phyloP scores from a whole-genome alignment of 2,888 invertebrate species.

The Thera obeliscata region DNA sequence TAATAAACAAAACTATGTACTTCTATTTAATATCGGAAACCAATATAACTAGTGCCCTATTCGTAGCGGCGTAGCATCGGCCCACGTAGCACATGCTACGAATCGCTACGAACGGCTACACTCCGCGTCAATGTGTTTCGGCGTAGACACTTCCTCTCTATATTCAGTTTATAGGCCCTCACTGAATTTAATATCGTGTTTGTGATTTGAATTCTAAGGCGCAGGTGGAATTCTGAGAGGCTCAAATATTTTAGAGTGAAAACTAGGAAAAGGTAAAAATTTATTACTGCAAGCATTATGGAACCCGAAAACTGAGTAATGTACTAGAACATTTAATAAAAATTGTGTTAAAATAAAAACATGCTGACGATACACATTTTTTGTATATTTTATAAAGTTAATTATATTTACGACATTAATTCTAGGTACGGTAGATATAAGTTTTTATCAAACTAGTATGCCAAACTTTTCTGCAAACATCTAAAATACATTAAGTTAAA shows the following conservation, averaged over 20 bases:
- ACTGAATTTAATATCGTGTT: constrained; percentile 24
- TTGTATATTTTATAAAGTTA: too few species aligned
- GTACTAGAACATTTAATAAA: too few species aligned
- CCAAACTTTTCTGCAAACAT: background rate
- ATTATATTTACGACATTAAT: too few species aligned
- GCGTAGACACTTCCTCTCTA: constrained; percentile 14
- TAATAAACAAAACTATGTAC: background rate
- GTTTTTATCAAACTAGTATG: too few species aligned
- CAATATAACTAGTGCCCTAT: background rate
- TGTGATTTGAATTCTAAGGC: constrained; percentile 16
- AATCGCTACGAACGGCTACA: constrained; percentile 27
- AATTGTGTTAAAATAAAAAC: too few species aligned
- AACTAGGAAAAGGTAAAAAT: too few species aligned
- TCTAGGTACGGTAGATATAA: too few species aligned
- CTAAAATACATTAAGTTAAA: background rate
- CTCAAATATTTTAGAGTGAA: background rate
- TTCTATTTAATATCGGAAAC: background rate
- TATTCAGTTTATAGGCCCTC: constrained; percentile 17
- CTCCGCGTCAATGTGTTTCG: constrained; percentile 18
- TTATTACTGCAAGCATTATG: too few species aligned
- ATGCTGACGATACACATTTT: too few species aligned
- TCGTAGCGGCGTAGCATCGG: constrained; percentile 27
- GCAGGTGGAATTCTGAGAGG: constrained; percentile 17
- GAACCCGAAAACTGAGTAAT: too few species aligned
- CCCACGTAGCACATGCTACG: constrained; percentile 60